These are phyloP conservation scores for Hylaeus anthracinus DNA, from an alignment of 1,140 invertebrate species.

Conservation along the genomic window DNA sequence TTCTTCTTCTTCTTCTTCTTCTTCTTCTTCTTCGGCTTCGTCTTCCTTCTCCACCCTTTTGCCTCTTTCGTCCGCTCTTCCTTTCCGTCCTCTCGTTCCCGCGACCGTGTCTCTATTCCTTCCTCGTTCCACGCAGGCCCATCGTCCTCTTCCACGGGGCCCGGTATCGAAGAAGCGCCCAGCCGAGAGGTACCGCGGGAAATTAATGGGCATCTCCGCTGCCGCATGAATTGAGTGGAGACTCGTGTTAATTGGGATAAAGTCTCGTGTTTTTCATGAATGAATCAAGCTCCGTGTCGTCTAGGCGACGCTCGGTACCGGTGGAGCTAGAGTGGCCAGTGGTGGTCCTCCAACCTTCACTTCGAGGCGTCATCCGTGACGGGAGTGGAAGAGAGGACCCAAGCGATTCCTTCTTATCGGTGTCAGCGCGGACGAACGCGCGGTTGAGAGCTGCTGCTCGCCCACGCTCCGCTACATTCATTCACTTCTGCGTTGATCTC, in stretches of 20 bases:
- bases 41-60: background rate
- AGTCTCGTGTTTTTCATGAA: slow-evolving; percentile 73
- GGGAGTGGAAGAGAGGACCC: background rate
- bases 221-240: slow-evolving; percentile 64
- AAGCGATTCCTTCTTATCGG: background rate
- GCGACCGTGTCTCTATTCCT: background rate
- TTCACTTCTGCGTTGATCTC: slow-evolving; percentile 70
- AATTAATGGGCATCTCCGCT: slow-evolving; percentile 62
- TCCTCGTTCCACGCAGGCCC: slow-evolving; percentile 2
- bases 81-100: too few relatives aligned
- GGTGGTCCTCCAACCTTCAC: background rate
- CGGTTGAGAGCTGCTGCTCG: slow-evolving; percentile 69
- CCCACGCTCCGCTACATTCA: slow-evolving; percentile 75
- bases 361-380: background rate
- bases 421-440: background rate
- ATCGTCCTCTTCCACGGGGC: background rate
- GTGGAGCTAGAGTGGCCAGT: slow-evolving; percentile 17
- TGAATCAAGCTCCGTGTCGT: slow-evolving; percentile 63
- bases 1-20: slow-evolving; percentile 15
- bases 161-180: slow-evolving; percentile 41
- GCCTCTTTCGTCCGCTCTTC: too few relatives aligned
- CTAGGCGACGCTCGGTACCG: slow-evolving; percentile 50
- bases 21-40: background rate
- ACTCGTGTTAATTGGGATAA: slow-evolving; percentile 74
- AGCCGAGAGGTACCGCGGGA: slow-evolving; percentile 34